Conservation (phyloP, 2,888 invertebrate species). For the Callyntrura sp. region DNA sequence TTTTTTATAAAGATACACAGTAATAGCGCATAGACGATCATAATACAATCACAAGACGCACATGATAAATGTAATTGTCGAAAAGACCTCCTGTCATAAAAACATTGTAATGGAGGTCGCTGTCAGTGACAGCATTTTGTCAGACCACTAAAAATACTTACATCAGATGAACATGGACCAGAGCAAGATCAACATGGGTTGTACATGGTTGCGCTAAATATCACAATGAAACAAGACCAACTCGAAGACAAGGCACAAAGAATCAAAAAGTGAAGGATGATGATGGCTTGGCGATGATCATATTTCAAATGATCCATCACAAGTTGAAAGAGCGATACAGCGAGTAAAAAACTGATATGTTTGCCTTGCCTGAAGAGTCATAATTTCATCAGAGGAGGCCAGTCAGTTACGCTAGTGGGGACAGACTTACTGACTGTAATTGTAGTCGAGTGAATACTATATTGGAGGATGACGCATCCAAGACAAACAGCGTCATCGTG, state of each 20-base stretch:
- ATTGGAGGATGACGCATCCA: conserved; percentile 67
- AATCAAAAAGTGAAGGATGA: conserved; percentile 33
- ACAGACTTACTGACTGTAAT: conserved; percentile 66
- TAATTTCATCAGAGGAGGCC: conserved; percentile 52
- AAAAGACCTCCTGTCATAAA: conserved; percentile 44
- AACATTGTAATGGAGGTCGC: conserved; percentile 55
- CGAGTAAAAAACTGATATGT: conserved; percentile 36
- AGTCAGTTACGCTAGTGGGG: conserved; percentile 36
- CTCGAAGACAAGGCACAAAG: conserved; percentile 45
- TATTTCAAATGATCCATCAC: conserved; percentile 59
- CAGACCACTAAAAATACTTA: background rate
- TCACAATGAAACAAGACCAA: conserved; percentile 62
- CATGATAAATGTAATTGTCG: conserved; percentile 45
- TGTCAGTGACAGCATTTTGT: background rate
- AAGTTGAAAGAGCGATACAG: background rate
- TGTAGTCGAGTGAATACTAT: background rate
- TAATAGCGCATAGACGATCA: background rate
- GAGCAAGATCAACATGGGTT: conserved; percentile 21
- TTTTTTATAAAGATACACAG: conserved; percentile 25
- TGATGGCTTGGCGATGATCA: conserved; percentile 63
- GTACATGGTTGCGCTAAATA: background rate
- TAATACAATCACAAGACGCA: background rate
- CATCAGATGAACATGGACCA: background rate
- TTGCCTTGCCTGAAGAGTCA: conserved; percentile 51
- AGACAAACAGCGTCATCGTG: background rate